phyloP scores from a whole-genome alignment of 1,140 invertebrate species.

The Aphelenchoides besseyi region DNA sequence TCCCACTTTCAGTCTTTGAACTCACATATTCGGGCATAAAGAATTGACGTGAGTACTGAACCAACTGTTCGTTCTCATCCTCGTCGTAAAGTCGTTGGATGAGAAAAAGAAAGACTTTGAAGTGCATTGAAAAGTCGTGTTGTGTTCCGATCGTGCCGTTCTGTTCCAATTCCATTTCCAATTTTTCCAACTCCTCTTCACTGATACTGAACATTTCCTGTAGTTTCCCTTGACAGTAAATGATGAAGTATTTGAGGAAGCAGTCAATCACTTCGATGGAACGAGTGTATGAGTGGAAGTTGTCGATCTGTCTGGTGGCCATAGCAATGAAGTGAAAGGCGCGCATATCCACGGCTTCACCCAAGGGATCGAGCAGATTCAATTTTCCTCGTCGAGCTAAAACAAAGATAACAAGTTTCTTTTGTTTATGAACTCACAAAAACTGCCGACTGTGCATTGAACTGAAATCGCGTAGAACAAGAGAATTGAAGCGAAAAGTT shows the following conservation, averaged over 20 bases:
- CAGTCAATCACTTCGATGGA: constrained; percentile 11
- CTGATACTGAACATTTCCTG: constrained; percentile 13
- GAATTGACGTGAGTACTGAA: constrained; percentile 5
- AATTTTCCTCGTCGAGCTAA: constrained; percentile 4
- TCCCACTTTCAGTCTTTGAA: not conserved
- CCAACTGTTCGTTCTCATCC: not conserved
- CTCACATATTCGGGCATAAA: constrained; percentile 11
- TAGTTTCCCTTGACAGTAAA: not conserved
- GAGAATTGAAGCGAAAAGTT: constrained; percentile 1
- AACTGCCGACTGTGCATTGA: constrained; percentile 16
- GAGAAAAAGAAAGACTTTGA: constrained; percentile 7
- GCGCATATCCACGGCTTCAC: not conserved
- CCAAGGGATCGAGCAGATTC: constrained; percentile 4
- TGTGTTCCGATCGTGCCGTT: not conserved
- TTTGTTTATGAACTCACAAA: not conserved
- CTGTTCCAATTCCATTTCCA: not conserved
- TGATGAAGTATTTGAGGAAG: constrained; percentile 17
- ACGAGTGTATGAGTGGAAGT: not conserved
- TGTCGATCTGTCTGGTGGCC: not conserved
- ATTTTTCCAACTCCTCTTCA: constrained; percentile 12
- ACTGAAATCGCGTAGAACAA: constrained; percentile 15
- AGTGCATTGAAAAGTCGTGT: constrained; percentile 5
- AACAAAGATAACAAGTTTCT: no score
- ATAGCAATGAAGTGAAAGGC: constrained; percentile 11
- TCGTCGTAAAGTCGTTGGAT: constrained; percentile 13